Evolutionary conservation across 2,113 vertebrate genomes (phyloP), one percentile per base, ranked within the genome.

Genomic region (Cavia porcellus): DNA sequence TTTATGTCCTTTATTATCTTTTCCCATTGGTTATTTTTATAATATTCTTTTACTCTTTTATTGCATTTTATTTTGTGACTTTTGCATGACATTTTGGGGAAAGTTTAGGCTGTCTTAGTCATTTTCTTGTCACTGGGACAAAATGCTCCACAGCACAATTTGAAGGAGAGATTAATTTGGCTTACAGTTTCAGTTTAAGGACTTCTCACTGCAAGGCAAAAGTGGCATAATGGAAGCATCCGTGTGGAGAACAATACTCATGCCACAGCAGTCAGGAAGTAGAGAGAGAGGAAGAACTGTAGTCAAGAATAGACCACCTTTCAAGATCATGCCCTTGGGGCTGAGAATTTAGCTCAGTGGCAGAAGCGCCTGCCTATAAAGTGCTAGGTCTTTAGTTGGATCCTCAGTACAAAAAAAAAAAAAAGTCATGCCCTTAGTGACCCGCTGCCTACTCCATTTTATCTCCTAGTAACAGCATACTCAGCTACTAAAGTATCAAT

Each of bases 11-110:
- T 19, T 14, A 28, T 89, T 94, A 66, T 14, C 80, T 81, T 95
- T 83, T 95, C 64, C 52, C 55, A 77, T 13, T 62, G 52, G 17
- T 72, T 38, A 94, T 84, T 96, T 97, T 87, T 57, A n/a, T 75
- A 74, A 66, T 80, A 74, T 70, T 81, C 32, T 86, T 90, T 86
- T 66, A 79, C 28, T 79, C 50, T 86, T 90, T 86, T 59, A 83
- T 17, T 8, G 1, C 61, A 70, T 93, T 77, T 91, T 57, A 24
- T 79, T 82, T 88, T 85, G 32, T 82, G 59, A 70, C 52, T 90
- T 61, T 38, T 38, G 7, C 35, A 92, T 22, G 15, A 85, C 28
- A 61, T 59, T 94, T 92, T 22, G 81, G 62, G 61, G n/a, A 97
- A 86, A 74, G 24, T 47, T 75, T 15, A 72, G 70, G 19, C 17